Evolutionary conservation across 2,797 vertebrate species (phyloP).

Genomic region (Acanthornis magna): DNA sequence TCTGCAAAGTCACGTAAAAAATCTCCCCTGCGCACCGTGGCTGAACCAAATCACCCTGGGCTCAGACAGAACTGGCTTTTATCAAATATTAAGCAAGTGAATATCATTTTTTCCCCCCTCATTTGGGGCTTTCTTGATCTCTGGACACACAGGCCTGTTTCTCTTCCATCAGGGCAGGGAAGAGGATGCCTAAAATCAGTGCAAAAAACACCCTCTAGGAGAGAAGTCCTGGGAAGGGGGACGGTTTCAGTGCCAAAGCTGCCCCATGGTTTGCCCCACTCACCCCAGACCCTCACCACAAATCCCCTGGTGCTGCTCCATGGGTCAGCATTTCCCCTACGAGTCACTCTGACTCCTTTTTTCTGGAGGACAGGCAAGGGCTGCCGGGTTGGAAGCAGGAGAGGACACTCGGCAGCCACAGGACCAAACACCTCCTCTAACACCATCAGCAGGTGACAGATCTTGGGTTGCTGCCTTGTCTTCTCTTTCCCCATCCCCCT

Average conservation of each 20-base stretch:
- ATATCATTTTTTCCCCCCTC: neutral
- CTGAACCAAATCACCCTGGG: neutral
- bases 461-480: neutral
- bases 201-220: neutral
- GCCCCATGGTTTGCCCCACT: neutral
- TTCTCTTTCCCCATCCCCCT: neutral
- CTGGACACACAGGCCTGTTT: neutral
- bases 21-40: neutral
- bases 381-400: neutral
- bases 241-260: neutral
- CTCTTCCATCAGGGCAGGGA: neutral
- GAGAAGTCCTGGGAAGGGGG: neutral
- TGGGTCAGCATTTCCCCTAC: neutral
- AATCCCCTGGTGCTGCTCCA: neutral
- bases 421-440: neutral
- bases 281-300: neutral
- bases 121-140: neutral
- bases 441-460: neutral
- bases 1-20: neutral
- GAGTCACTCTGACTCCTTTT: neutral
- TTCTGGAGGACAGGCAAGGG: neutral
- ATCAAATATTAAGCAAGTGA: neutral
- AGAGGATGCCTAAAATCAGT: neutral
- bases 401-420: neutral
- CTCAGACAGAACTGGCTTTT: neutral